Evolutionary conservation across 53 echinoderm and acorn worm genomes (phyloP).

Genomic region (Arbacia lixula): DNA sequence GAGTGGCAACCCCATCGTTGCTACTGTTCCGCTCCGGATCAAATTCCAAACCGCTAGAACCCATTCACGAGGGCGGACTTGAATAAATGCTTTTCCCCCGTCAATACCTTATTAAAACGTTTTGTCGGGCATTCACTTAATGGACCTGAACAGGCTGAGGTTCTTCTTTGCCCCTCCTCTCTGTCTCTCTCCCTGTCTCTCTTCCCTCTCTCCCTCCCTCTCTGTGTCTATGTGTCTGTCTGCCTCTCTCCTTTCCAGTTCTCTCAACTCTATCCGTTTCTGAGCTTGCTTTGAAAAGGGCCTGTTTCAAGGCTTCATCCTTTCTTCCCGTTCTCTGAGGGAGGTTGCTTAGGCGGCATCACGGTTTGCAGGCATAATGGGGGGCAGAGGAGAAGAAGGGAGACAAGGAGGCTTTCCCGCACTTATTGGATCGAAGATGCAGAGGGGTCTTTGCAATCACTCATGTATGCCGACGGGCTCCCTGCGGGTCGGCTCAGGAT

Average conservation of each 20-base stretch:
- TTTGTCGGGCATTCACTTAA: slow-evolving; percentile 52
- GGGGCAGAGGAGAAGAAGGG: slow-evolving; percentile 10
- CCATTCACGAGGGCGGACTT: slow-evolving; percentile 34
- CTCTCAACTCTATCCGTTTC: not conserved
- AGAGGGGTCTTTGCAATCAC: slow-evolving; percentile 32
- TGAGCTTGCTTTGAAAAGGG: not conserved
- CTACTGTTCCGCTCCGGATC: slow-evolving; percentile 46
- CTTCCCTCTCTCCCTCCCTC: not conserved
- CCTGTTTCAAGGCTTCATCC: slow-evolving; percentile 29
- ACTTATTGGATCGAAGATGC: slow-evolving; percentile 35
- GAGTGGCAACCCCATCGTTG: slow-evolving; percentile 32
- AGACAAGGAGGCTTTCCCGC: slow-evolving; percentile 29
- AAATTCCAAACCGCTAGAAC: slow-evolving; percentile 38
- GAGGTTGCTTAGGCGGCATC: slow-evolving; percentile 39
- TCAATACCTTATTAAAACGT: slow-evolving; percentile 44
- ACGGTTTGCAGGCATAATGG: slow-evolving; percentile 32
- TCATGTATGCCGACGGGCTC: slow-evolving; percentile 19
- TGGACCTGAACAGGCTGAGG: slow-evolving; percentile 44
- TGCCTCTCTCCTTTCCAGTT: slow-evolving; percentile 16
- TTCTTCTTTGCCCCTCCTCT: not conserved
- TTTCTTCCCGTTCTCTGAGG: not conserved
- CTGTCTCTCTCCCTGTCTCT: not conserved
- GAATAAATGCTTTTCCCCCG: slow-evolving; percentile 33
- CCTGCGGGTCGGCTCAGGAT: slow-evolving; percentile 3
- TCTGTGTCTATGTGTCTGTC: not conserved